phyloP scores from a whole-genome alignment of 2,888 invertebrate species.

The Melieria omissa region DNA sequence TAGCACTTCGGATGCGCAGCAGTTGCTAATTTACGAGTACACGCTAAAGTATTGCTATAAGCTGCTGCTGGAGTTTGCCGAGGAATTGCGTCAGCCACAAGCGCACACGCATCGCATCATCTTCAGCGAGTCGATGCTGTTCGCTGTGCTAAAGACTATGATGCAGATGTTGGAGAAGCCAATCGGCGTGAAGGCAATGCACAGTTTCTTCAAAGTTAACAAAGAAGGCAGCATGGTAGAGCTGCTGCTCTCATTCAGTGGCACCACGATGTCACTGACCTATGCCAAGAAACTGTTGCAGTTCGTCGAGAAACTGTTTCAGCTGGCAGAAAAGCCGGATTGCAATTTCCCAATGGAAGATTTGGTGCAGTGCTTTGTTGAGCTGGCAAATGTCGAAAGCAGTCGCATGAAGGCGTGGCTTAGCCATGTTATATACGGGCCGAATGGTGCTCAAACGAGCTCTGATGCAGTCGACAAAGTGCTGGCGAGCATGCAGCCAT shows the following conservation, averaged over 20 bases:
- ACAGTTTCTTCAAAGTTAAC: conserved; percentile 79
- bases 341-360: conserved; percentile 74
- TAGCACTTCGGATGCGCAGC: conserved; percentile 71
- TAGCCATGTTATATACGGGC: conserved; percentile 74
- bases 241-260: conserved; percentile 83
- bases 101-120: conserved; percentile 47
- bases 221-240: conserved; percentile 79
- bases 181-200: conserved; percentile 83
- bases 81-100: conserved; percentile 52
- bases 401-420: conserved; percentile 75
- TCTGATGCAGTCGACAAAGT: conserved; percentile 48
- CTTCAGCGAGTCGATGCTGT: conserved; percentile 60
- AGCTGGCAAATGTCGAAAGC: conserved; percentile 74
- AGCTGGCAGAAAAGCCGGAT: conserved; percentile 72
- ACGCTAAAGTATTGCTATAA: conserved; percentile 76
- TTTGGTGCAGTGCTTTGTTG: conserved; percentile 75
- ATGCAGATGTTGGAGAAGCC: conserved; percentile 86
- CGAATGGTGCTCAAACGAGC: conserved; percentile 52
- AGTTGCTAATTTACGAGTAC: conserved; percentile 73
- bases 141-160: conserved; percentile 76
- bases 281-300: conserved; percentile 83
- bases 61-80: conserved; percentile 73
- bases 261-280: conserved; percentile 75
- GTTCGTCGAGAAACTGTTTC: conserved; percentile 81
- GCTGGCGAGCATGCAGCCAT: conserved; percentile 53